Evolutionary conservation across 2,888 invertebrate genomes (phyloP), one percentile per base, ranked within the genome.

Genomic region (Galeopsomyia nigrocyanea): DNA sequence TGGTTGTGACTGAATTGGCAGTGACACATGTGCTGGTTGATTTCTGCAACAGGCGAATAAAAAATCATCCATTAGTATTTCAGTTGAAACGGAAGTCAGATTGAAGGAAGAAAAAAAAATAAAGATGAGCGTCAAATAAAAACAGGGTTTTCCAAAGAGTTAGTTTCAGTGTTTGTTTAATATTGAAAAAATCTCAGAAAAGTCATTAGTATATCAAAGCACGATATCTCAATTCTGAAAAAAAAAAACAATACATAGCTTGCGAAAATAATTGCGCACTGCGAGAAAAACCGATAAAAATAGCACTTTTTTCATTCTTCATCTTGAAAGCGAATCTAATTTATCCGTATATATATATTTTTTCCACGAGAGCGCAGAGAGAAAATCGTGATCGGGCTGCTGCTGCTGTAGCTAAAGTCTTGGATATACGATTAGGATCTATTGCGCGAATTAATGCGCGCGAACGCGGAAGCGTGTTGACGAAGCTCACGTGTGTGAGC

Each of bases 21-120:
- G 75, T 76, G 71, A 63, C 60, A 61, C 57, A 57, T 56, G 57
- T 68, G 70, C 71, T 74, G 75, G 70, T 75, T 69, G 74, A 46
- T 51, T 69, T 75, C 77, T 77, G 77, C n/a, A 77, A 76, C 71
- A 77, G n/a, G n/a, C 10, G 67, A 63, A 70, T 1, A 10, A 39
- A 39, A 5, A 7, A 39, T 39, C 1, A 10, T 39, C 39, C 1
- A 39, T 39, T 9, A 39, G 39, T 39, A 39, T 39, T 39, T 39
- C 3, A 26, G 26, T 5, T n/a, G n/a, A 31, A 31, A 31, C 3
- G 7, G 31, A 31, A 31, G 31, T 5, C 3, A 31, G 7, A 31
- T 31, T 31, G 31, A 5, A 1, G 10, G 1, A 39, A 10, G 7
- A 39, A 39, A 39, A 39, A 13, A 3, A 39, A 39, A 39, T 39